phyloP scores from a whole-genome alignment of 2,113 vertebrate genomes.

The Lethenteron camtschaticum region DNA sequence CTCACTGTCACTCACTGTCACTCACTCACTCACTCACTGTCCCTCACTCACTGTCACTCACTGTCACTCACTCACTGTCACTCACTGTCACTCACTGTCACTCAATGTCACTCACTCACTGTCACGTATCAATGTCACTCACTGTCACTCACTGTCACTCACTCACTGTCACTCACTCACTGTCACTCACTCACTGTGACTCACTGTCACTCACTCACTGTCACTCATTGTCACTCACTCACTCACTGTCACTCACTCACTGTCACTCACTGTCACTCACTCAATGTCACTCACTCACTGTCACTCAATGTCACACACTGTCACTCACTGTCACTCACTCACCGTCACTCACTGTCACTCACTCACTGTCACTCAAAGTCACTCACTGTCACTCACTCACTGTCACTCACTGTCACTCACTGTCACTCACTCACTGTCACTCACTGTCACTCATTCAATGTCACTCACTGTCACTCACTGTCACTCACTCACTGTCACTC shows the following conservation, averaged over 20 bases:
- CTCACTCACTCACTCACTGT: not conserved
- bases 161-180: conserved; percentile 2
- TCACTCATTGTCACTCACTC: not conserved
- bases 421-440: no score
- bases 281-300: not conserved
- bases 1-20: not conserved
- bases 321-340: conserved; percentile 1
- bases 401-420: not conserved
- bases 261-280: not conserved
- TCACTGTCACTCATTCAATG: no score
- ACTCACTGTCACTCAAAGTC: not conserved
- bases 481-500: not conserved
- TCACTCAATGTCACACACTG: not conserved
- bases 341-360: not conserved
- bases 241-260: not conserved
- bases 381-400: not conserved
- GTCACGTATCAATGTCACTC: not conserved
- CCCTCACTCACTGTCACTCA: not conserved
- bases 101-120: not conserved
- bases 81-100: not conserved
- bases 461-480: not conserved
- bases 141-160: not conserved
- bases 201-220: not conserved
- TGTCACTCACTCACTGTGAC: not conserved
- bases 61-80: not conserved